Evolutionary conservation across 2,797 vertebrate species (phyloP).

Genomic region (Champsocephalus gunnari): DNA sequence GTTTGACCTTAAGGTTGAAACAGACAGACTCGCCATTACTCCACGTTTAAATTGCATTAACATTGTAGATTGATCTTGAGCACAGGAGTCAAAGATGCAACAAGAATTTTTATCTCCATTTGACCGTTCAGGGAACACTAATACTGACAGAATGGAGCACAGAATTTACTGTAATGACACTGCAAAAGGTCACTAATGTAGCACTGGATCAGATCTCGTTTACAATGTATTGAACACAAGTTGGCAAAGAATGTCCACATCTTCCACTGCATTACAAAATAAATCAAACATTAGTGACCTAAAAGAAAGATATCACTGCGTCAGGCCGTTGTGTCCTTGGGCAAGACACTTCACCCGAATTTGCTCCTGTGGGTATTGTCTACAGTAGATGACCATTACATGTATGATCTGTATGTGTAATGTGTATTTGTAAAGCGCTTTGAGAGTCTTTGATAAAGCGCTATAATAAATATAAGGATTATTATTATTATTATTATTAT

Average conservation of each 20-base stretch:
- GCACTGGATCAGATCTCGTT: neutral
- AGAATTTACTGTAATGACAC: neutral
- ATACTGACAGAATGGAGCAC: neutral
- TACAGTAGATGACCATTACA: too few species aligned
- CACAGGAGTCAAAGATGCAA: constrained; percentile 12
- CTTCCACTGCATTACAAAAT: neutral
- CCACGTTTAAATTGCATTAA: constrained; percentile 27
- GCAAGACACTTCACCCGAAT: too few species aligned
- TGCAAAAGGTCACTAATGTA: neutral
- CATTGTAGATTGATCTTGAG: constrained; percentile 25
- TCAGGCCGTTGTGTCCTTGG: too few species aligned
- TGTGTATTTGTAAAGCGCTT: too few species aligned
- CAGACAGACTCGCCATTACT: constrained; percentile 10
- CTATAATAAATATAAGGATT: too few species aligned
- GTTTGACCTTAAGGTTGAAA: constrained; percentile 21
- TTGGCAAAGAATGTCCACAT: neutral
- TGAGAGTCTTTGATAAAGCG: too few species aligned
- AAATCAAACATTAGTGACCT: constrained; percentile 2
- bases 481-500: too few species aligned
- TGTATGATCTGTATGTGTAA: too few species aligned
- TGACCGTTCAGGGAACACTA: neutral
- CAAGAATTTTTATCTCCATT: neutral
- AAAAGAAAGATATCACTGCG: neutral
- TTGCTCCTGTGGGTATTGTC: too few species aligned
- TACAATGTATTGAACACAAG: neutral